These are phyloP conservation scores for Hemiprocne comata DNA, from an alignment of 2,113 vertebrate species.

Conservation along the genomic window DNA sequence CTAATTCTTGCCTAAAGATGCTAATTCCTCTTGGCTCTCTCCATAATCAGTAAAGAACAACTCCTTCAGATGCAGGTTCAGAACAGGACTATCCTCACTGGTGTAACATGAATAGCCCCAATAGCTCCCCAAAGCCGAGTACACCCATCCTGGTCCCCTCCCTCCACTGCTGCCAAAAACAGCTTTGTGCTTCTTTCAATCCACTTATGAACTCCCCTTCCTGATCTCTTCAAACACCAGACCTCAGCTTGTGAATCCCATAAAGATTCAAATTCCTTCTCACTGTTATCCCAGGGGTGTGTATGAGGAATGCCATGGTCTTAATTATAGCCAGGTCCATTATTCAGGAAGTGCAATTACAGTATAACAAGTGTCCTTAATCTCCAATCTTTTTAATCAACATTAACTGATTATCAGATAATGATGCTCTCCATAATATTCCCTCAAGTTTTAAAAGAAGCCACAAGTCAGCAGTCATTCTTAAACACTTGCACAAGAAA, in stretches of 20 bases:
- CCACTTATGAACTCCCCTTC: neutral
- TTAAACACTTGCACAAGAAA: neutral
- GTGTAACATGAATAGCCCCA: neutral
- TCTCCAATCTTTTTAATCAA: neutral
- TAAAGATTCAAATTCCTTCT: neutral
- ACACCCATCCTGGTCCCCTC: neutral
- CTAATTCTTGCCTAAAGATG: neutral
- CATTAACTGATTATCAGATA: neutral
- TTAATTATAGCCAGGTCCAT: neutral
- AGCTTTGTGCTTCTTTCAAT: neutral
- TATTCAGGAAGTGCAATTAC: neutral
- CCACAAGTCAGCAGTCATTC: neutral
- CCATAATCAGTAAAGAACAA: neutral
- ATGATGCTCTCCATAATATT: neutral
- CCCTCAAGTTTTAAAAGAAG: slow-evolving; percentile 1
- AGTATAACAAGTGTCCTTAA: neutral
- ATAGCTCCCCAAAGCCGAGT: neutral
- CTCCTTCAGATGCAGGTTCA: neutral
- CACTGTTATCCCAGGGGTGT: neutral
- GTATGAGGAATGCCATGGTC: neutral
- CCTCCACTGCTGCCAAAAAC: neutral
- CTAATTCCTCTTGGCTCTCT: neutral
- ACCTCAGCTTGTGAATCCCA: neutral
- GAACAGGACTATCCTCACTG: neutral
- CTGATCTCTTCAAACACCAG: neutral